These are phyloP conservation scores for Rhinichthys klamathensis DNA, from an alignment of 2,113 vertebrate species.

Conservation along the genomic window DNA sequence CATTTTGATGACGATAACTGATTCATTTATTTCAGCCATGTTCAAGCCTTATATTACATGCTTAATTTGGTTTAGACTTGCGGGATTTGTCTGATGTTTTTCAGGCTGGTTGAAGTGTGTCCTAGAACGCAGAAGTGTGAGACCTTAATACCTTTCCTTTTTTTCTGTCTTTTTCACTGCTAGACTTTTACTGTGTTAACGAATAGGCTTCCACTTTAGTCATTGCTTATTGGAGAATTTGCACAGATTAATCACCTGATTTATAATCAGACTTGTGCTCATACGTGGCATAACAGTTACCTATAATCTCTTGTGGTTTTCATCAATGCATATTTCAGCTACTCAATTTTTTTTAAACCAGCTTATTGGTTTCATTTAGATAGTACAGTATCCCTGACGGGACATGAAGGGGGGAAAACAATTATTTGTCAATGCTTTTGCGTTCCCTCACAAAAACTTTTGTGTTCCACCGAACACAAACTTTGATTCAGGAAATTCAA, in stretches of 20 bases:
- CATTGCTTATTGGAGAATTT: too few relatives aligned
- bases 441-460: too few relatives aligned
- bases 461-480: too few relatives aligned
- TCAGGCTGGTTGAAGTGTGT: not conserved
- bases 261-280: conserved; percentile 28
- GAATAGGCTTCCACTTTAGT: conserved; percentile 9
- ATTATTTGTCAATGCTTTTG: too few relatives aligned
- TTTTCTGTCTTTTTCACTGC: not conserved
- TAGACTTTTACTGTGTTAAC: not conserved
- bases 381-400: too few relatives aligned
- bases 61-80: conserved; percentile 25
- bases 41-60: conserved; percentile 10
- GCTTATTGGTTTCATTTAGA: not conserved
- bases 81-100: conserved; percentile 8
- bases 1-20: not conserved
- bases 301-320: conserved; percentile 32
- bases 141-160: not conserved
- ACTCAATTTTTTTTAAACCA: not conserved
- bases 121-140: conserved; percentile 4
- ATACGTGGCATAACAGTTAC: not conserved
- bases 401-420: too few relatives aligned
- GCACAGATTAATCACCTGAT: conserved; percentile 19
- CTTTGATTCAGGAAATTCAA: too few relatives aligned
- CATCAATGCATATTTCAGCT: not conserved
- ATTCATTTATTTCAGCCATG: conserved; percentile 21